Base-by-base conservation (phyloP, 1,140 invertebrate species). In the Druon quercuslanigerum region DNA sequence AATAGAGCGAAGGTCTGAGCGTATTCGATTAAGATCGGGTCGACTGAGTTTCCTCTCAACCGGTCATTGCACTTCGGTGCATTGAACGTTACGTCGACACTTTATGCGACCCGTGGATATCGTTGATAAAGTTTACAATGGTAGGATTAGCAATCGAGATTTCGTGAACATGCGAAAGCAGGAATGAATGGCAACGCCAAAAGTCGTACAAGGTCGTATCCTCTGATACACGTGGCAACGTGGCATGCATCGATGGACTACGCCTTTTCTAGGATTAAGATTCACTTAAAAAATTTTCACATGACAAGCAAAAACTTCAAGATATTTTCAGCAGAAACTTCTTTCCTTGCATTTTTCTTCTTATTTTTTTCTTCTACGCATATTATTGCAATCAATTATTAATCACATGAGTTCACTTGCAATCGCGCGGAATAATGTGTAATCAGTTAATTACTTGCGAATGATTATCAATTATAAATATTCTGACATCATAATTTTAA, bases 161-260 rank as follows among this genome's bases (percentile, higher is more conserved):
- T 57, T 57, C 17, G 25, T 14, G 14, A 66, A 9, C 0, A 9
- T 16, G 25, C 25, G 16, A 66, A 40, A 40, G 33, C 60, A 16
- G 4, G 7, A n/a, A 40, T 33, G 60, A 66, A 2, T 56, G 20
- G 52, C 57, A 57, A 52, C 71, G 50, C 72, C 52, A 76, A 80
- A 80, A 80, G 46, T 83, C 75, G 73, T 57, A 74, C 80, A 80
- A 83, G 75, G 78, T 78, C 79, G 79, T 17, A 50, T n/a, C 57
- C 51, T 50, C 25, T 51, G 12, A 72, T 56, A 75, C 81, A 75
- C 73, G 80, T 80, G 72, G 75, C 74, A 60, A 79, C n/a, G 3
- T 74, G 76, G 14, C 33, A 40, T 66, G 46, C 46, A 66, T 66
- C 25, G 19, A 17, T 66, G 1, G 12, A 50, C 17, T n/a, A 51